Conservation (phyloP, 1,140 invertebrate species). For the Olivierus martensii region DNA sequence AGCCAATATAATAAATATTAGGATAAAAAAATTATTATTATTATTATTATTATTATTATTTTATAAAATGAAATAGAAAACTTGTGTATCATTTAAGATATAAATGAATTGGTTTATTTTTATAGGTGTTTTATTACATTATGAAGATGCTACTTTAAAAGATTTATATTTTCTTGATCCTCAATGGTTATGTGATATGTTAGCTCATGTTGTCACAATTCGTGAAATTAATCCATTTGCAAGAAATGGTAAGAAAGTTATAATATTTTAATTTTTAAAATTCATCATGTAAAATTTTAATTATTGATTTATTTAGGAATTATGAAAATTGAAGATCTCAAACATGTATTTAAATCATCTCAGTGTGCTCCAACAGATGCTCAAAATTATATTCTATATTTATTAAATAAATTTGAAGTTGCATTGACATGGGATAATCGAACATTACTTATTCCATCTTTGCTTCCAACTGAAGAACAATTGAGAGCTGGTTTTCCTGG, state of each 20-base stretch:
- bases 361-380: conserved; percentile 41
- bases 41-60: no score
- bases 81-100: not conserved
- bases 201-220: conserved; percentile 91
- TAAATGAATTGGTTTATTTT: no score
- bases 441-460: conserved; percentile 77
- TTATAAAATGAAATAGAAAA: no score
- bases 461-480: conserved; percentile 71
- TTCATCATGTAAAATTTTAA: not conserved
- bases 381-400: conserved; percentile 64
- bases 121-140: conserved; percentile 82
- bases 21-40: no score
- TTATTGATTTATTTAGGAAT: conserved; percentile 41
- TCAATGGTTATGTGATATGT: conserved; percentile 96
- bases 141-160: conserved; percentile 88
- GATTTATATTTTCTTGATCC: conserved; percentile 93
- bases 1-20: no score
- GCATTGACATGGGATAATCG: conserved; percentile 92
- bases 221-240: conserved; percentile 93
- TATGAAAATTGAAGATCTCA: conserved; percentile 88
- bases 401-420: conserved; percentile 94
- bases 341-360: conserved; percentile 76
- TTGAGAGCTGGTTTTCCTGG: conserved; percentile 36
- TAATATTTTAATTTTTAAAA: not conserved
- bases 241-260: conserved; percentile 50